Evolutionary conservation across 2,797 vertebrate species (phyloP), one percentile per base, ranked within the genome.

Genomic region (Brotula barbata): DNA sequence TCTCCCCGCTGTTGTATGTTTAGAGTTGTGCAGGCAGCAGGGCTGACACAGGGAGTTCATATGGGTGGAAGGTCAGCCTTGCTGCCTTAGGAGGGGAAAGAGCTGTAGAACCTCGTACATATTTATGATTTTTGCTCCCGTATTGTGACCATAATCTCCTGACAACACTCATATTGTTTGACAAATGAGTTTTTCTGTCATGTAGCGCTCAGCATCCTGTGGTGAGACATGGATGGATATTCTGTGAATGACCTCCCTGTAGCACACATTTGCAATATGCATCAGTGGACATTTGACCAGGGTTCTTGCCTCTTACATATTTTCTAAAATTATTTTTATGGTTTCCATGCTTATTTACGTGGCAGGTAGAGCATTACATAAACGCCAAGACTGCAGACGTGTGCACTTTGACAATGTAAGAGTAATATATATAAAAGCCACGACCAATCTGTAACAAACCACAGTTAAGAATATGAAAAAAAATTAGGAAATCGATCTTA

Each of bases 121-220:
- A 82, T 84, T 84, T 83, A 77, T 78, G 75, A 55, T 65, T 33
- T 71, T 42, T 59, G 68, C 84, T 82, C 70, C 81, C 19, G 63
- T 85, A 71, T 78, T 81, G 75, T 84, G 70, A 64, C 71, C 67
- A 64, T 63, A 58, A 69, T 79, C 61, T 77, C 51, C 42, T 47
- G 68, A 80, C 65, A 77, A 68, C 45, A 34, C 48, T 71, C 49
- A 48, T 51, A 36, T 77, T 86, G 79, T 86, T 88, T 87, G 80
- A 87, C 75, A 86, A 72, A 84, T 65, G 52, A 60, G 71, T 69
- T 78, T 73, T 58, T 58, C 67, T 51, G 61, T 65, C 75, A 58
- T 63, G 60, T 72, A 75, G 45, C 22, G 45, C 33, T 52, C 59
- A 61, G 57, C 49, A 54, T 68, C 65, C 54, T 51, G 59, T 51